These are phyloP conservation scores for Antechinus stuartii DNA, from an alignment of 2,113 vertebrate species.

Conservation along the genomic window DNA sequence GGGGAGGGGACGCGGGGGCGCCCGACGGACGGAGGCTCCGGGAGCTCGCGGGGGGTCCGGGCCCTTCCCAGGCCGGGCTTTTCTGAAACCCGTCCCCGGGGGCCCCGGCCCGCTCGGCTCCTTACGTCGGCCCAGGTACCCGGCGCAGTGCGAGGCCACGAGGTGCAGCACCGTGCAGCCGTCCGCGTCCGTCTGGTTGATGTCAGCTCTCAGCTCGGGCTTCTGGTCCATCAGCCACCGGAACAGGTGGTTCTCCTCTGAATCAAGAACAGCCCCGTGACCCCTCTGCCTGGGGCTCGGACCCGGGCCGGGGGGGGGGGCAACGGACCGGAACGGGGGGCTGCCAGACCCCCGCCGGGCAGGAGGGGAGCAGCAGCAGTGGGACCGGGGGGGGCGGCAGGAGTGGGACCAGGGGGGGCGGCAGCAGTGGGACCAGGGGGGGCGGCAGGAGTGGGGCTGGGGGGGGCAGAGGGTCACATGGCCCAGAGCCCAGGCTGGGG, in stretches of 20 bases:
- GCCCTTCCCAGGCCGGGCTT: not conserved
- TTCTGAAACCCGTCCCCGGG: not conserved
- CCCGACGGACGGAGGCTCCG: not conserved
- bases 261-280: constrained; percentile 18
- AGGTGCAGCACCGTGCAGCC: constrained; percentile 85
- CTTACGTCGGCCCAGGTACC: constrained; percentile 82
- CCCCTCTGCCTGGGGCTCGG: not conserved
- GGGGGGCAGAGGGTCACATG: too few relatives aligned
- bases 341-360: too few relatives aligned
- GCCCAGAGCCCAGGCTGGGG: not conserved
- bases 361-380: too few relatives aligned
- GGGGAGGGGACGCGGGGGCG: too few relatives aligned
- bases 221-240: constrained; percentile 80
- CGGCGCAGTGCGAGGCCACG: constrained; percentile 77
- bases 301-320: not conserved
- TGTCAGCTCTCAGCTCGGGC: constrained; percentile 80
- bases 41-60: not conserved
- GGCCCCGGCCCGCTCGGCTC: not conserved
- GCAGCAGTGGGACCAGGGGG: too few relatives aligned
- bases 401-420: too few relatives aligned
- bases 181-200: constrained; percentile 85
- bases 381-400: too few relatives aligned
- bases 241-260: constrained; percentile 85
- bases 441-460: too few relatives aligned
- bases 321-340: not conserved